Evolutionary conservation across 2,888 invertebrate species (phyloP).

Genomic region (Julus scandinavius): DNA sequence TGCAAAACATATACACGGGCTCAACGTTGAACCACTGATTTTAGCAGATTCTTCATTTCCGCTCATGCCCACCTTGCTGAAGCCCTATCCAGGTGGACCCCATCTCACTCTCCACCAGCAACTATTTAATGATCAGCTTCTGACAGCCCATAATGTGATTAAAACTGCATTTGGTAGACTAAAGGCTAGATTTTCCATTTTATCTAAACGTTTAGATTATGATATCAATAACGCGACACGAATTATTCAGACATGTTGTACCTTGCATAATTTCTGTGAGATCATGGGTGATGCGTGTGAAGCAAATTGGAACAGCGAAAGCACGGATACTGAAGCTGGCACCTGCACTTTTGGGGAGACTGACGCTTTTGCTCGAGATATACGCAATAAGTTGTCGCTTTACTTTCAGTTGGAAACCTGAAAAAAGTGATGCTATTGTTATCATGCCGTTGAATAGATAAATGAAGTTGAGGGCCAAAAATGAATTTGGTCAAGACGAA

Average conservation of each 20-base stretch:
- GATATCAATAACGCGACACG: background rate
- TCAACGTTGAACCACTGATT: background rate
- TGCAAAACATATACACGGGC: background rate
- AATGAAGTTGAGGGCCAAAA: no score
- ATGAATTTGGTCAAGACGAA: no score
- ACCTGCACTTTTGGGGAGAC: background rate
- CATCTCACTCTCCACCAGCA: background rate
- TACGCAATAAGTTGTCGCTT: background rate
- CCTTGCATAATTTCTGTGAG: constrained; percentile 36
- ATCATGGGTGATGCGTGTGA: constrained; percentile 31
- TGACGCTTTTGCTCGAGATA: background rate
- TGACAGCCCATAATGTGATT: background rate
- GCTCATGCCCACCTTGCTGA: background rate
- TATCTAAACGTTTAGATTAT: background rate
- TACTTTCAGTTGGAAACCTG: background rate
- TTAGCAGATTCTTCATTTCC: constrained; percentile 33
- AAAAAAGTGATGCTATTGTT: background rate
- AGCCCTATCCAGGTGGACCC: background rate
- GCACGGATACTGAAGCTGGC: background rate
- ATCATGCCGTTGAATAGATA: no score
- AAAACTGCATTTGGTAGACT: background rate
- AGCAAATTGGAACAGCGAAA: background rate
- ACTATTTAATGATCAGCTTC: constrained; percentile 18
- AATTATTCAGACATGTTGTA: constrained; percentile 32
- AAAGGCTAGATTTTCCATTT: background rate